phyloP scores from a whole-genome alignment of 1,140 invertebrate species.

The Vanessa atalanta region DNA sequence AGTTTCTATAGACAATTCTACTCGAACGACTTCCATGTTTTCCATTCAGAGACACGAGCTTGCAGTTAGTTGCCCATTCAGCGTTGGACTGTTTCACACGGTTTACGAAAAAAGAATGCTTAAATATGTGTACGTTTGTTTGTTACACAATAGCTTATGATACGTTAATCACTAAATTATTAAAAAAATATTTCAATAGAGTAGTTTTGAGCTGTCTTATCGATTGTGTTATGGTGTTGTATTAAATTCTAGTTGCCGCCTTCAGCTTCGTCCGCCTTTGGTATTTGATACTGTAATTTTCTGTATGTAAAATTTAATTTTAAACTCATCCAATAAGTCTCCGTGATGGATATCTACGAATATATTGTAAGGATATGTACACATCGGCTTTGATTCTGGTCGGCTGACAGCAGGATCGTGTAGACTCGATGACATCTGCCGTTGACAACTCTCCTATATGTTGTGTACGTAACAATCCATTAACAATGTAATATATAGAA shows the following conservation, averaged over 20 bases:
- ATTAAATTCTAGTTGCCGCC: no score
- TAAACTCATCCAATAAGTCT: no score
- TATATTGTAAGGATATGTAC: not conserved
- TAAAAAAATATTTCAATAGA: no score
- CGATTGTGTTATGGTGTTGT: no score
- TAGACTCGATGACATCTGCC: not conserved
- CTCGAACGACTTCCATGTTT: conserved; percentile 1
- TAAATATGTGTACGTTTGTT: no score
- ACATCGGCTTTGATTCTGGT: not conserved
- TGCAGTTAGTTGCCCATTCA: conserved; percentile 4
- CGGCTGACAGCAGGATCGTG: conserved; percentile 7
- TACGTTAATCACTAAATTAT: not conserved
- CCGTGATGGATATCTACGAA: not conserved
- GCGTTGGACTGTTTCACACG: not conserved
- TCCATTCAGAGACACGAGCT: conserved; percentile 6
- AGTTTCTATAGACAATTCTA: not conserved
- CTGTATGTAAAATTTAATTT: no score
- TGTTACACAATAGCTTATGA: not conserved
- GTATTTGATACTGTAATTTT: no score
- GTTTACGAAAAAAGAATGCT: not conserved
- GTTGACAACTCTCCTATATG: not conserved
- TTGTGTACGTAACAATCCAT: not conserved
- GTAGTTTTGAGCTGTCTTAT: no score
- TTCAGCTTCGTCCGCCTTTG: no score
- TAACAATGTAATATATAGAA: no score